These are phyloP conservation scores for Pandemis heparana DNA, from an alignment of 2,888 invertebrate genomes.

Conservation along the genomic window DNA sequence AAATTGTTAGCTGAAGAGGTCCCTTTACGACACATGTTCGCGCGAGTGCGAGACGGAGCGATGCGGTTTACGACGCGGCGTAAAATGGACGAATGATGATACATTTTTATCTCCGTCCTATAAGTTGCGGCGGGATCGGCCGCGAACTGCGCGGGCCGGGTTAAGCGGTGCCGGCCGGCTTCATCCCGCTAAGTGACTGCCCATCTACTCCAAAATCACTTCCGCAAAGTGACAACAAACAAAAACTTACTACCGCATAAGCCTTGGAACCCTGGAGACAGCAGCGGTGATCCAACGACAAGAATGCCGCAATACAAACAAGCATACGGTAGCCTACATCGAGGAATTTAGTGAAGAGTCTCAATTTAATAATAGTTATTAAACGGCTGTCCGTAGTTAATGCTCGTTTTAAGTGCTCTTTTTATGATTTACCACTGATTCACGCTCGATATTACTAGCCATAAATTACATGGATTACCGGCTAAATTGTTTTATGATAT, in stretches of 20 bases:
- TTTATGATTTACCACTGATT: constrained; percentile 83
- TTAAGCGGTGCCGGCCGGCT: background rate
- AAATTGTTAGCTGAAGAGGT: constrained; percentile 86
- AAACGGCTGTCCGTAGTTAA: constrained; percentile 78
- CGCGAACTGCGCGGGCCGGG: constrained; percentile 49
- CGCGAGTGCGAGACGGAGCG: constrained; percentile 69
- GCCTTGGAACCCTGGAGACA: background rate
- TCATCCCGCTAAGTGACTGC: constrained; percentile 30
- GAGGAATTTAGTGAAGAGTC: constrained; percentile 75
- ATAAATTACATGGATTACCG: constrained; percentile 78
- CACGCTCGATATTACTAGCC: constrained; percentile 73
- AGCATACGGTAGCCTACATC: constrained; percentile 58
- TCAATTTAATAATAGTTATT: constrained; percentile 80
- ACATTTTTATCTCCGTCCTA: constrained; percentile 74
- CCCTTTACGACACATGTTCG: constrained; percentile 85
- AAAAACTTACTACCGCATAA: background rate
- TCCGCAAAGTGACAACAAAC: constrained; percentile 4
- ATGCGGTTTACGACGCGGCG: constrained; percentile 82
- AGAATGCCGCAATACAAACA: constrained; percentile 45
- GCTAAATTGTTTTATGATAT: constrained; percentile 81
- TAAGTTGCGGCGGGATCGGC: constrained; percentile 51
- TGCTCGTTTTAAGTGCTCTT: constrained; percentile 77
- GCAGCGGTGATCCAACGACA: background rate
- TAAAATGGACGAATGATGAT: constrained; percentile 79
- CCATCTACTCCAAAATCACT: background rate